Base-by-base conservation (phyloP, 2,797 vertebrate genomes). In the Monodelphis domestica region DNA sequence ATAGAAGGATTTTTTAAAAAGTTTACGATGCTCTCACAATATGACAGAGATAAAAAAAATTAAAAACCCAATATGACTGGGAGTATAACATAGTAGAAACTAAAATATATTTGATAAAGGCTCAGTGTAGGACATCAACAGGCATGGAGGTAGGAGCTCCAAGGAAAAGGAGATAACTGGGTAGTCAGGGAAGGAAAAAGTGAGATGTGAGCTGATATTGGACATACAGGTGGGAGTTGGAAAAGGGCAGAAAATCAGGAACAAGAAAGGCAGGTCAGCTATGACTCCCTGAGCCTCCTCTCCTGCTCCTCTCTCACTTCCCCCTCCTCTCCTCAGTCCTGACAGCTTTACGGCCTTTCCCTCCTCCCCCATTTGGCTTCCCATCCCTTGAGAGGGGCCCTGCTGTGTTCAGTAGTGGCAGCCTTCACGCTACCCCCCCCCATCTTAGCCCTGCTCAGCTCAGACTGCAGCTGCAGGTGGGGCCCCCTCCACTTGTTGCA, bases 261-360 rank as follows among this genome's bases (percentile, higher is more conserved):
- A 53, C 45, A 52, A 63, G 63, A 30, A 50, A 54, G 91, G 45
- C 30, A 54, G 51, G 21, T 51, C 87, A 91, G 50, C 4, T 3
- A n/a, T 87, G 50, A 17, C 84, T 28, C 55, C 84, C 24, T 24
- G 52, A 53, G 91, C 89, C n/a, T 70, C 53, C 87, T 90, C 89
- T 78, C 24, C 33, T 15, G 96, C 28, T 95, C 93, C 24, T 91
- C 84, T 78, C 91, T 89, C 55, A 45, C 1, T 50, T 14, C 56
- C 38, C 54, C 51, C 54, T 54, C 33, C 24, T 78, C 53, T 91
- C 88, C 87, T 78, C 54, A 52, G 90, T 14, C 70, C 26, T 95
- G 90, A 90, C 90, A 90, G 89, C 70, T 94, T 94, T 90, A 92
- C 88, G 57, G 91, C 4, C 70, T 38, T 5, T 50, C 89, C 56